Evolutionary conservation across 2,113 vertebrate genomes (phyloP), one percentile per base, ranked within the genome.

Genomic region (Antigone vipio): DNA sequence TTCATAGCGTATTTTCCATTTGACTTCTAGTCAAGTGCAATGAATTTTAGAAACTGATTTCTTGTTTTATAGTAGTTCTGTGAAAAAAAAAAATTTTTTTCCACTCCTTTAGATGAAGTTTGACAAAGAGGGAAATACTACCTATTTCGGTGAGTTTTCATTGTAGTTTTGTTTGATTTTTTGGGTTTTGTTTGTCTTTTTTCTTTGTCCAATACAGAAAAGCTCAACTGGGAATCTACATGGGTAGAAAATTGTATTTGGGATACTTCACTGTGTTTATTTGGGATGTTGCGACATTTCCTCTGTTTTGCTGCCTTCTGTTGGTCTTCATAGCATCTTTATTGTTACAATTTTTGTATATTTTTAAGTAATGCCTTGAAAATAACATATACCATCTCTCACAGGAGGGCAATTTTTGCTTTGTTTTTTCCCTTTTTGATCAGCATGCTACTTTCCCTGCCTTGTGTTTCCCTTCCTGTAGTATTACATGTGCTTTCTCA

Each of bases 91-190:
- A 18, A 2, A 1, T 9, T 88, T 84, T 56, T 89, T 44, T 4
- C 11, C 1, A n/a, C 73, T 72, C 32, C 72, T 90, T 88, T 96
- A 99, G 99, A 99, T 99, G 98, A 99, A 98, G 93, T 98, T 99
- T 98, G 99, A 99, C 95, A 98, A 98, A 93, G 97, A 98, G 8
- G 99, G 99, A 93, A 99, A 98, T 49, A 97, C 99, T 34, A 98
- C 98, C 34, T 98, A 98, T 66, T 99, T 99, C 97, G 99, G 99
- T 99, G 95, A 98, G 99, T 98, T 86, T 76, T 83, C 24, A 6
- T 9, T 66, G 40, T 47, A 42, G 18, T 40, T 81, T 93, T 6
- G 15, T 35, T 67, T 12, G 11, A 11, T 3, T 38, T 63, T 27
- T 5, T 3, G 15, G 29, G 44, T 44, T 50, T 66, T 75, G 14